Evolutionary conservation across 2,113 vertebrate genomes (phyloP), one percentile per base, ranked within the genome.

Genomic region (Oncorhynchus keta): DNA sequence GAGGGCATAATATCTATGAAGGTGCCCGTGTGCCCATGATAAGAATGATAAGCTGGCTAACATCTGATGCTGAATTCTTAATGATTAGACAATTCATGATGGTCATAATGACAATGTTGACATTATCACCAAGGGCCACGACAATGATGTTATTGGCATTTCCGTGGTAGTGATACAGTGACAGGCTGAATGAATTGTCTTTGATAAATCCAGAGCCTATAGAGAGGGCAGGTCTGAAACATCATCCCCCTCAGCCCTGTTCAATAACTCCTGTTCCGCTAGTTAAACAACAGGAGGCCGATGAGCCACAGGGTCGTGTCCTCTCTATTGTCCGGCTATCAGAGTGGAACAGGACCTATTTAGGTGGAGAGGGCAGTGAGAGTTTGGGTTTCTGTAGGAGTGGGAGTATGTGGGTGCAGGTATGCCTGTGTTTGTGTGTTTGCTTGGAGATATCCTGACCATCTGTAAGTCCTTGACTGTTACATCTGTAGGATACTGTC

Each of bases 301-400:
- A 76, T 84, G 78, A 84, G 84, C 51, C 35, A 26, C 76, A 79
- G 85, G 81, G 86, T 86, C 77, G 74, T 14, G 80, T 72, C 81
- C 85, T 79, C 68, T 18, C 68, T 72, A 75, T 76, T 87, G 73
- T 81, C 66, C 70, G 61, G 51, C 26, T 28, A 73, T 48, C 71
- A 78, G 12, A 81, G 75, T 79, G 39, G 66, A 81, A 74, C 77
- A 76, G 45, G 45, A 55, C 14, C 75, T 26, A 62, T 76, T 70
- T 39, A 26, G 32, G 18, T 68, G 22, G 28, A 39, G 65, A 76
- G 14, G n/a, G 26, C 75, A 68, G 73, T 83, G 13, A 55, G 75
- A 48, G 45, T 76, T 45, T 49, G 28, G 57, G 67, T 69, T 39
- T 39, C 1, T 13, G n/a, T 32, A 28, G 69, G 5, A 39, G 8